Percentiles rank a stretch among this genome's conserved stretches.
phyloP scores from a whole-genome alignment of 1,140 invertebrate genomes.

The Drosophila lini region DNA sequence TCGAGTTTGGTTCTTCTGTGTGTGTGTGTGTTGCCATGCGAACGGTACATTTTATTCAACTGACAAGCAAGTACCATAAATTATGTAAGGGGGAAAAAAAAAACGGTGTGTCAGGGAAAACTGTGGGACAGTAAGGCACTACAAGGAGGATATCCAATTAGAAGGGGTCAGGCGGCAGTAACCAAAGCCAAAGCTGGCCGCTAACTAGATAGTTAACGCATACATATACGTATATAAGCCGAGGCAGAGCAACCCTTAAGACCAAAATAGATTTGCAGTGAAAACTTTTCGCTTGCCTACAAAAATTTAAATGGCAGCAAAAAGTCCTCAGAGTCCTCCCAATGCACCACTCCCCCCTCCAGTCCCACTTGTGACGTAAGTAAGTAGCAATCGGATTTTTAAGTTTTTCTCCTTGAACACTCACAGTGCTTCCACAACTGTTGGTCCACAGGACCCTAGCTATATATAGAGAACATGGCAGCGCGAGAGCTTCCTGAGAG shows the following conservation, averaged over 20 bases:
- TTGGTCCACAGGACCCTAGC: conserved; percentile 5
- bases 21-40: conserved; percentile 14
- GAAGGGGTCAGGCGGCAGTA: not conserved
- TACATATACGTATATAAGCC: not conserved
- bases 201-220: conserved; percentile 11
- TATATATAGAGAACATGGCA: conserved; percentile 5
- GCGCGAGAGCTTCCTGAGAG: conserved; percentile 5
- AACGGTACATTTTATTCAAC: conserved; percentile 15
- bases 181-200: conserved; percentile 1
- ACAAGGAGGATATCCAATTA: conserved; percentile 9
- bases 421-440: conserved; percentile 11
- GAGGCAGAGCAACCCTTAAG: conserved; percentile 8
- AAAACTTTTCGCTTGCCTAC: conserved; percentile 13
- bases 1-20: not conserved
- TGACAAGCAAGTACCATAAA: conserved; percentile 18
- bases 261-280: conserved; percentile 17
- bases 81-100: conserved; percentile 10
- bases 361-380: conserved; percentile 17
- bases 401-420: conserved; percentile 22
- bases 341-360: conserved; percentile 3
- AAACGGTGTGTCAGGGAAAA: conserved; percentile 1
- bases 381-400: conserved; percentile 24
- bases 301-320: conserved; percentile 20
- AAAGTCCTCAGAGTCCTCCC: conserved; percentile 14
- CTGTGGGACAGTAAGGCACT: not conserved